phyloP scores from a whole-genome alignment of 2,888 invertebrate species.

The Schizaphis graminum region DNA sequence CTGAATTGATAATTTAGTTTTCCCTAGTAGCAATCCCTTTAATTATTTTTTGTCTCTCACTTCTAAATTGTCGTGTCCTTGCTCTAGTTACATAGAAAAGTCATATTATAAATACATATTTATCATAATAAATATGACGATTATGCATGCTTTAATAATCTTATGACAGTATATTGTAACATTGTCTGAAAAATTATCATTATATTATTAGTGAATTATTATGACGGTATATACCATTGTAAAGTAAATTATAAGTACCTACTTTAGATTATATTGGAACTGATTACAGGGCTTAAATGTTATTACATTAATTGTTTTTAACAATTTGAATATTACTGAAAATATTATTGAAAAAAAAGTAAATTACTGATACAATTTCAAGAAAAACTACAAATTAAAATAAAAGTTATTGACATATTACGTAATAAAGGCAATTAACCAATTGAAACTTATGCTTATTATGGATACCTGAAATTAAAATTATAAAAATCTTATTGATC shows the following conservation, averaged over 20 bases:
- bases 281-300: not conserved
- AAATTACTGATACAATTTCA: too few species aligned
- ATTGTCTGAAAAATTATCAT: conserved; percentile 28
- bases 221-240: not conserved
- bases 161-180: conserved; percentile 12
- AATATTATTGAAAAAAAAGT: not conserved
- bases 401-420: too few species aligned
- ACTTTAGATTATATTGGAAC: not conserved
- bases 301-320: not conserved
- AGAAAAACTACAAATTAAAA: too few species aligned
- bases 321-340: not conserved
- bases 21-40: conserved; percentile 32
- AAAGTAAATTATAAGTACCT: conserved; percentile 1
- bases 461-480: not conserved
- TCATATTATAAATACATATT: not conserved
- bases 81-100: conserved; percentile 15
- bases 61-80: conserved; percentile 6
- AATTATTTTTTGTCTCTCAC: not conserved
- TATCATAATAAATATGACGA: conserved; percentile 29
- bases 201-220: conserved; percentile 20
- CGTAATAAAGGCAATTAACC: not conserved
- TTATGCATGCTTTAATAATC: conserved; percentile 33
- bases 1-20: not conserved
- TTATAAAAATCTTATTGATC: not conserved
- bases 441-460: not conserved